A percentile compares a stretch with the other conserved stretches of the same genome.
Evolutionary conservation across 2,113 vertebrate species (phyloP).

Genomic region (Hiodon alosoides): DNA sequence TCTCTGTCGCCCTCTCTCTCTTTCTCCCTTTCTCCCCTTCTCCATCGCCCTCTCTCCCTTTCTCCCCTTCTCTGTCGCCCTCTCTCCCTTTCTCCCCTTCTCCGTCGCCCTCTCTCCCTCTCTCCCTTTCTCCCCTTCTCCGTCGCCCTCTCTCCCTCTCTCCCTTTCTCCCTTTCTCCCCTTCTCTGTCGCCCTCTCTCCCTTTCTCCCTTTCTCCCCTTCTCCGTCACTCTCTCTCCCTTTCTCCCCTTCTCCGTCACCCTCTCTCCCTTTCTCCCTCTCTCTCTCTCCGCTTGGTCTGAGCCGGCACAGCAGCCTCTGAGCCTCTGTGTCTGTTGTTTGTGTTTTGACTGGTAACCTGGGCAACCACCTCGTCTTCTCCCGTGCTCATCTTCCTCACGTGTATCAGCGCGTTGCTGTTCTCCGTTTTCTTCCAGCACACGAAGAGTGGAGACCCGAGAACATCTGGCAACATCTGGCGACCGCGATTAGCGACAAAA

Average conservation of each 20-base stretch:
- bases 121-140: conserved; percentile 42
- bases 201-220: conserved; percentile 29
- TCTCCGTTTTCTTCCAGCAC: no score
- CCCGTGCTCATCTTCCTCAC: not conserved
- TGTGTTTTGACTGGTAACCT: conserved; percentile 13
- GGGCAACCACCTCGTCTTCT: not conserved
- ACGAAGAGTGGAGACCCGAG: no score
- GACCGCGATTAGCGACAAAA: no score
- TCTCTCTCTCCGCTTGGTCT: no score
- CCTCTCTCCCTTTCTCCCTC: conserved; percentile 34
- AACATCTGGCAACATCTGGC: no score
- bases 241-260: conserved; percentile 49
- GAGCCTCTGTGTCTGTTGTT: not conserved
- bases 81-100: conserved; percentile 43
- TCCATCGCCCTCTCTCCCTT: conserved; percentile 1
- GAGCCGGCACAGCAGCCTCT: no score
- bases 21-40: conserved; percentile 34
- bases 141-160: conserved; percentile 35
- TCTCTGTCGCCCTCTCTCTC: conserved; percentile 46
- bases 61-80: no score
- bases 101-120: conserved; percentile 48
- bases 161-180: no score
- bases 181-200: no score
- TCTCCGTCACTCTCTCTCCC: no score
- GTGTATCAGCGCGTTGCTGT: not conserved